Evolutionary conservation across 2,888 invertebrate species (phyloP), one percentile per base, ranked within the genome.

Genomic region (Ectemnius cavifrons): DNA sequence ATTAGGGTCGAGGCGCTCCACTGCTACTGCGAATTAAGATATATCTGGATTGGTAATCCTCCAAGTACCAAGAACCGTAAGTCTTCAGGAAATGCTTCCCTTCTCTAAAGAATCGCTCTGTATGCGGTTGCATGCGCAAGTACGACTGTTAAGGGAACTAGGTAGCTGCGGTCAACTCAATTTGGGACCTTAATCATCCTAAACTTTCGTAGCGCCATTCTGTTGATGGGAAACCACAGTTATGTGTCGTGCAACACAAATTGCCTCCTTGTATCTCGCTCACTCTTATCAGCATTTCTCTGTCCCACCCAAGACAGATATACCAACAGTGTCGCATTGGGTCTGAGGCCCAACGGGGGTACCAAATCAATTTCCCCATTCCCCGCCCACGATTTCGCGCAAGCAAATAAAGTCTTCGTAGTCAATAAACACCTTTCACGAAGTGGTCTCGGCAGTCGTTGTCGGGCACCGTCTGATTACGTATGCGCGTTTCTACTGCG

Each of bases 401-500:
- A 37, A 11, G 37, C 37, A 11, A 37, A 37, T 37, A 6, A 37
- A 37, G 37, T 37, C 8, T 6, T 11, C 37, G 37, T 11, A 11
- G 37, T 11, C 37, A 37, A 37, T 37, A 37, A 37, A 37, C 37
- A 37, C 37, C 37, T 37, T 37, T 11, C 37, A 8, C 37, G 37
- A 37, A 37, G 37, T 37, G 37, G 37, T 37, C 37, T 37, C 37
- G 37, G 37, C 37, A 8, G 37, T 11, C 37, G 8, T 37, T 11
- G 8, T 11, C 37, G 37, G 37, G 37, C 8, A 4, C 37, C 37
- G 37, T 37, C 37, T 37, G 37, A 37, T 37, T 37, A 37, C 37
- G 16, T 52, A 52, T 52, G 52, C 52, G 16, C 88, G 52, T 5
- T 37, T 52, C 52, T 52, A 52, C 16, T 11, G 5, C 16, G 14